Percentiles rank a stretch among this genome's conserved stretches.
These are phyloP conservation scores for Vannuccia rotundouncinata DNA, from an alignment of 2,888 invertebrate species.

Conservation along the genomic window DNA sequence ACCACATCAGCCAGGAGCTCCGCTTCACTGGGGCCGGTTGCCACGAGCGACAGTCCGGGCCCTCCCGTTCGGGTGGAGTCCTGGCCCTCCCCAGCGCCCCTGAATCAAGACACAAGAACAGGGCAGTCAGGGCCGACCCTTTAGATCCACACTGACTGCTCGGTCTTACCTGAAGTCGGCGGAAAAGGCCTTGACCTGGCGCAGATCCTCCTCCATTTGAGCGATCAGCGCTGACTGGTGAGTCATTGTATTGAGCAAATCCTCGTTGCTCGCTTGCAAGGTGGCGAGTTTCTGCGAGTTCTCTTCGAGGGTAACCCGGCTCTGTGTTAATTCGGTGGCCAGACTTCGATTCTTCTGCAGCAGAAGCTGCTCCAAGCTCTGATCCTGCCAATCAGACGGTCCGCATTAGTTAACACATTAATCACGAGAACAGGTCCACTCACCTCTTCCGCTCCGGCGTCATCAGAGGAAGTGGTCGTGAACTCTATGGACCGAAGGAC, in stretches of 20 bases:
- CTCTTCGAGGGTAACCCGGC: no score
- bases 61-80: no score
- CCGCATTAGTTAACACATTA: not conserved
- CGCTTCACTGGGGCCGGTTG: no score
- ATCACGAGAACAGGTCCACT: not conserved
- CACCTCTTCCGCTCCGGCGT: not conserved
- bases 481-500: slow-evolving; percentile 36
- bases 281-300: no score
- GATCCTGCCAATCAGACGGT: slow-evolving; percentile 48
- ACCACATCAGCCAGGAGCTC: no score
- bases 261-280: no score
- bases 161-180: slow-evolving; percentile 51
- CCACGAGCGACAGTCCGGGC: no score
- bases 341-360: slow-evolving; percentile 71
- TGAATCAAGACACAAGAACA: no score
- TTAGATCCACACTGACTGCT: no score
- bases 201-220: slow-evolving; percentile 57
- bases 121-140: no score
- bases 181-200: slow-evolving; percentile 56
- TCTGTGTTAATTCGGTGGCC: slow-evolving; percentile 62
- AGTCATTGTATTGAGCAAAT: no score
- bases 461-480: not conserved
- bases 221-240: slow-evolving; percentile 45
- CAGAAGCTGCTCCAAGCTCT: slow-evolving; percentile 68
- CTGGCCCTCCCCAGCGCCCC: no score